Conservation (phyloP, 2,113 vertebrate species). For the Campylorhamphus procurvoides region DNA sequence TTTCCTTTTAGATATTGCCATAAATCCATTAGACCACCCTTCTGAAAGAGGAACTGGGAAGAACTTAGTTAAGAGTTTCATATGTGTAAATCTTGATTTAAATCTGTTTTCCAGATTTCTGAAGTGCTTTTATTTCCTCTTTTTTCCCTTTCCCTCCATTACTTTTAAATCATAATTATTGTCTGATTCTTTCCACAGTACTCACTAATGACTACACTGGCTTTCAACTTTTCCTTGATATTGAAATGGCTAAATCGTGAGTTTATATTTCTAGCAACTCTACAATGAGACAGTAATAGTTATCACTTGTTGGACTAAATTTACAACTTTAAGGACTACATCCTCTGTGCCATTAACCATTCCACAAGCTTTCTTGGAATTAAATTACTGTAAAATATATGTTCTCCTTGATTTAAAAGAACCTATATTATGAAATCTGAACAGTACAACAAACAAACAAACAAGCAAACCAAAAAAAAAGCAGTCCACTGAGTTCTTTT, state of each 20-base stretch:
- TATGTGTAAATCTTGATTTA: not conserved
- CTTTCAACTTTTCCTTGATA: not conserved
- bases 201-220: not conserved
- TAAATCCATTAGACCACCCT: fast-evolving
- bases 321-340: not conserved
- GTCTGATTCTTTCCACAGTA: not conserved
- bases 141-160: not conserved
- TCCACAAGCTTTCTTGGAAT: not conserved
- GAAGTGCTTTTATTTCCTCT: not conserved
- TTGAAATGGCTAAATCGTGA: not conserved
- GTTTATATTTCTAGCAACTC: not conserved
- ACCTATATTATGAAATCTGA: not conserved
- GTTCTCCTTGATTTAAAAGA: not conserved
- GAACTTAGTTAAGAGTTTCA: not conserved
- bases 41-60: not conserved
- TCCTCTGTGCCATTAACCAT: not conserved
- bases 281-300: not conserved
- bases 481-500: not conserved
- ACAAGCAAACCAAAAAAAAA: not conserved
- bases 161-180: not conserved
- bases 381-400: not conserved
- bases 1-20: not conserved
- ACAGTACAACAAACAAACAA: not conserved
- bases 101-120: not conserved
- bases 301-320: not conserved